Conservation (phyloP, 2,113 vertebrate genomes). For the Colossoma macropomum region DNA sequence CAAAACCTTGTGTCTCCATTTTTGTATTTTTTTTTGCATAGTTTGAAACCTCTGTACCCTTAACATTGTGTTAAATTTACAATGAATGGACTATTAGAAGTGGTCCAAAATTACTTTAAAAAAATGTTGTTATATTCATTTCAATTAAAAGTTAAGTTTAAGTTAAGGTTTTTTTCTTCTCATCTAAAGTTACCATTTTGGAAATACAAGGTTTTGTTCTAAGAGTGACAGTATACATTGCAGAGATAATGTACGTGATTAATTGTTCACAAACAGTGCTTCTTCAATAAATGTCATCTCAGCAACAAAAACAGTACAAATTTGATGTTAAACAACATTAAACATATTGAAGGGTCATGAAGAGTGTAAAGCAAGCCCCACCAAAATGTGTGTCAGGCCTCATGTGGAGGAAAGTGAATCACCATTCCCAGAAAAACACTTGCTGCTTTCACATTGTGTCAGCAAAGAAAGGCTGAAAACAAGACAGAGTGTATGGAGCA, state of each 20-base stretch:
- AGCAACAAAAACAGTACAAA: neutral
- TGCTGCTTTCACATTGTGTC: slow-evolving; percentile 50
- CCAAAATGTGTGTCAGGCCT: slow-evolving; percentile 26
- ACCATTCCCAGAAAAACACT: slow-evolving; percentile 53
- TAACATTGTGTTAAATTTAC: too few relatives aligned
- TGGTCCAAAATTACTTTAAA: too few relatives aligned
- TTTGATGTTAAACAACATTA: neutral
- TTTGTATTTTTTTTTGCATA: too few relatives aligned
- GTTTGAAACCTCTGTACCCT: too few relatives aligned
- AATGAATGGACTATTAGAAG: too few relatives aligned
- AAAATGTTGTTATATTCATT: too few relatives aligned
- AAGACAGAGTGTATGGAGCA: slow-evolving; percentile 69
- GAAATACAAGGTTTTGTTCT: too few relatives aligned
- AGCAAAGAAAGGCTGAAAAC: slow-evolving; percentile 64
- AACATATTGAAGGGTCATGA: slow-evolving; percentile 7
- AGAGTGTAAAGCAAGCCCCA: slow-evolving; percentile 13
- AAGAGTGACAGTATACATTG: too few relatives aligned
- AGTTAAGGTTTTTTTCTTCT: too few relatives aligned
- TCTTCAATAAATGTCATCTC: neutral
- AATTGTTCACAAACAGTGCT: neutral
- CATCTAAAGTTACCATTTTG: too few relatives aligned
- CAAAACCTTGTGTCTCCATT: too few relatives aligned
- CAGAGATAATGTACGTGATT: neutral
- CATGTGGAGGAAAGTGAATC: slow-evolving; percentile 22
- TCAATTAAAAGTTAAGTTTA: too few relatives aligned